Base-by-base conservation (phyloP, 2,888 invertebrate genomes). In the Choristoneura rosaceana region DNA sequence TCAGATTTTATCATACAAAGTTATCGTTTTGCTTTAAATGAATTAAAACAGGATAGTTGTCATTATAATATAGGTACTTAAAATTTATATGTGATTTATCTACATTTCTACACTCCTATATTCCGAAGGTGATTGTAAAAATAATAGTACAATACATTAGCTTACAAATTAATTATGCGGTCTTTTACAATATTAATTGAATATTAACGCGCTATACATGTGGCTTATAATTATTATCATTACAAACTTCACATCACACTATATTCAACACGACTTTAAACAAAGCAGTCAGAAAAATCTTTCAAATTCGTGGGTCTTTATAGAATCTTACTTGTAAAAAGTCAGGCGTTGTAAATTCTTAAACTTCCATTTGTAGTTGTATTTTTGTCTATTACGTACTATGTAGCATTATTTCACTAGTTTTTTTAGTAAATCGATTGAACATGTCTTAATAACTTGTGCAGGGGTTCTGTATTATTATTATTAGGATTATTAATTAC, bases 51-150 rank as follows among this genome's bases (percentile, higher is more conserved):
- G 45, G 34, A 33, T 58, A 58, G 55, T 61, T 66, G 7, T 0
- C 7, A 0, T 33, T 63, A 15, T 9, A 9, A 64, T 34, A 17
- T 38, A 65, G 52, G 76, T 79, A 80, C 78, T 79, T 79, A 65
- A 79, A 81, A 76, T 75, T 82, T 77, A 89, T 91, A 90, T 83
- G 81, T 87, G 86, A 85, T 88, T 61, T 91, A 92, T 93, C 92
- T 93, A 93, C 93, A 93, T 90, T 91, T 92, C 93, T 93, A 93
- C 91, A 91, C 78, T 82, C 81, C 84, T 87, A 86, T 86, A 84
- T 78, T 79, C 75, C 73, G 82, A 85, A 81, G 71, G 80, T 68
- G 63, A 47, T 60, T 73, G 73, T 73, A 73, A 69, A 73, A 69
- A 69, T 73, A 73, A 69, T 82, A 81, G 82, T 86, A 81, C 83